A percentile compares a stretch with the other conserved stretches of the same genome.
Conservation (phyloP, 2,888 invertebrate genomes). For the Sylvicola cinctus region DNA sequence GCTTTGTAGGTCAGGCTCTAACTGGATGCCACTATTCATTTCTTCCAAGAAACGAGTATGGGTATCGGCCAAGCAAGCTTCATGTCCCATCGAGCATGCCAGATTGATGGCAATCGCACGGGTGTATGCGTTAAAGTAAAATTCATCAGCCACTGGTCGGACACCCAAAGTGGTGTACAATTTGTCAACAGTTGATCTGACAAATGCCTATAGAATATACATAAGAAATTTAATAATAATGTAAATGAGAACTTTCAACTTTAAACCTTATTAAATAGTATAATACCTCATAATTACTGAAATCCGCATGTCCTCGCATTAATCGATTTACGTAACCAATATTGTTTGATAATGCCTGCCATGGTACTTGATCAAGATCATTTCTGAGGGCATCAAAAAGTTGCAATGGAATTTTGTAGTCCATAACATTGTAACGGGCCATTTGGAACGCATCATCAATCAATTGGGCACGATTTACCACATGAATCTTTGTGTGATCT, state of each 20-base stretch:
- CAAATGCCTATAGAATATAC: too few species aligned
- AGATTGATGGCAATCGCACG: neutral
- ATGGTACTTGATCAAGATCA: slow-evolving; percentile 54
- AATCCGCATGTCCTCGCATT: too few species aligned
- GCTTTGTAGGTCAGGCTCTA: slow-evolving; percentile 18
- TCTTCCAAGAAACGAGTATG: neutral
- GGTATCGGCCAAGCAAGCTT: neutral
- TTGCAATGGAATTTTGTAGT: slow-evolving; percentile 39
- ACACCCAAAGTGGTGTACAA: too few species aligned
- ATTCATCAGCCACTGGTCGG: too few species aligned
- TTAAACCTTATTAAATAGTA: too few species aligned
- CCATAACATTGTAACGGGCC: slow-evolving; percentile 40
- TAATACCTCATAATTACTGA: too few species aligned
- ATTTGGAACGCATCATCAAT: slow-evolving; percentile 62
- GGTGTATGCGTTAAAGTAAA: too few species aligned
- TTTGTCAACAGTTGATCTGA: too few species aligned
- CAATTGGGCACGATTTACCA: slow-evolving; percentile 53
- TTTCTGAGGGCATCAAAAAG: slow-evolving; percentile 44
- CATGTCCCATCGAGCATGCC: neutral
- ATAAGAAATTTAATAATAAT: too few species aligned
- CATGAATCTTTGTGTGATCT: slow-evolving; percentile 30
- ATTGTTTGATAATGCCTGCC: slow-evolving; percentile 40
- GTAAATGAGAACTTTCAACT: too few species aligned
- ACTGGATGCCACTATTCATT: slow-evolving; percentile 8
- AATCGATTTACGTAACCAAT: slow-evolving; percentile 16